Conservation (phyloP, 2,888 invertebrate species). For the Agrochola circellaris region DNA sequence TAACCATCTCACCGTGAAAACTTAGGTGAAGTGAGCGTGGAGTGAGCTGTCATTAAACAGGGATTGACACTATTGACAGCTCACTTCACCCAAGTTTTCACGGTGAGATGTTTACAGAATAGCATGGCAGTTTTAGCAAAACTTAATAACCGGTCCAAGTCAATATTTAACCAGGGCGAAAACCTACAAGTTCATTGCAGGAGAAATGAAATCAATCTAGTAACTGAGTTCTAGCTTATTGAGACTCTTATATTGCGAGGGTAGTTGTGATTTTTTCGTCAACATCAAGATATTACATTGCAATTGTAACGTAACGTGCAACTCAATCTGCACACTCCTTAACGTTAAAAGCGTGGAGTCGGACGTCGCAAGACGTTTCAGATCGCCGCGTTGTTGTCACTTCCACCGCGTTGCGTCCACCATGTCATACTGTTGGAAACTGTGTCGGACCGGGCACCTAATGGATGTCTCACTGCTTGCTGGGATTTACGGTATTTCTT, state of each 20-base stretch:
- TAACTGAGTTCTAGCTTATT: background rate
- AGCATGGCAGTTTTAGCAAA: too few species aligned
- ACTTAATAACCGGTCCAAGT: background rate
- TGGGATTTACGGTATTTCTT: background rate
- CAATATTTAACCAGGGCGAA: background rate
- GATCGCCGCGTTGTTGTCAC: constrained; percentile 34
- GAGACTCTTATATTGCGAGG: background rate
- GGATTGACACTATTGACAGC: too few species aligned
- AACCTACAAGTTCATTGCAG: background rate
- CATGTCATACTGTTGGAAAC: background rate
- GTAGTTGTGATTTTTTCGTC: background rate
- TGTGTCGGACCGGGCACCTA: background rate
- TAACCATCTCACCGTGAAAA: too few species aligned
- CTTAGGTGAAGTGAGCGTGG: too few species aligned
- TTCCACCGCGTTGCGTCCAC: constrained; percentile 43
- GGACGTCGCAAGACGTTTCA: constrained; percentile 39
- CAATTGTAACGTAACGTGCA: background rate
- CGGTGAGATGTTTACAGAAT: too few species aligned
- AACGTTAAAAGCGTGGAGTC: constrained; percentile 16
- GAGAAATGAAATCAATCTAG: background rate
- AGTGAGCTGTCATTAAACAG: too few species aligned
- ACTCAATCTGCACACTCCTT: constrained; percentile 6
- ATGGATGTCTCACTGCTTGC: constrained; percentile 14
- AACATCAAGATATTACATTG: background rate
- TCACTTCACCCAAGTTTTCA: too few species aligned